A percentile compares a stretch with the other conserved stretches of the same genome.
These are phyloP conservation scores for Odontocolon sp. DNA, from an alignment of 2,888 invertebrate genomes.

Conservation along the genomic window DNA sequence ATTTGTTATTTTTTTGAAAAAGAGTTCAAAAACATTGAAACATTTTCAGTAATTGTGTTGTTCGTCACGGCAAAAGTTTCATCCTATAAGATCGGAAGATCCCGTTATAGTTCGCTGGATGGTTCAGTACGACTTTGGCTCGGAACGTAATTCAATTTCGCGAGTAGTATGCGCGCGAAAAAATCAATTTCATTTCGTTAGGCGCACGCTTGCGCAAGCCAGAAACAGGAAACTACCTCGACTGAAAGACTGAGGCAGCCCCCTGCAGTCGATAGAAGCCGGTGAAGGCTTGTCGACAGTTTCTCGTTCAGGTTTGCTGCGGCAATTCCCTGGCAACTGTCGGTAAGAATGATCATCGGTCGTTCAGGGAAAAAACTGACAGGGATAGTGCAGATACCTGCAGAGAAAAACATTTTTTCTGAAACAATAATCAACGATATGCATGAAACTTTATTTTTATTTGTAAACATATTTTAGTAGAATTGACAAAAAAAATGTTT, in stretches of 20 bases:
- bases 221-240: constrained; percentile 21
- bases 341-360: constrained; percentile 38
- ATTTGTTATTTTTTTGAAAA: too few relatives aligned
- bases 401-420: background rate
- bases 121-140: constrained; percentile 53
- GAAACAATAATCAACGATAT: background rate
- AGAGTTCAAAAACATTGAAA: too few relatives aligned
- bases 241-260: background rate
- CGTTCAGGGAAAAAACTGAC: constrained; percentile 6
- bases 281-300: background rate
- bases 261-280: constrained; percentile 40
- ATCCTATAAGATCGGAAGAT: background rate
- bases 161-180: constrained; percentile 64
- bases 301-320: background rate
- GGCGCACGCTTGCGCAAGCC: constrained; percentile 64
- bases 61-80: too few relatives aligned
- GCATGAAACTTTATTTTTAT: background rate
- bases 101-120: constrained; percentile 22
- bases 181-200: constrained; percentile 70
- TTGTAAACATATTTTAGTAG: background rate
- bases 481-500: background rate
- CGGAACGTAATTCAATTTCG: constrained; percentile 71
- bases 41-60: too few relatives aligned
- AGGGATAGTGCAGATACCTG: constrained; percentile 38
- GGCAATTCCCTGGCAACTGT: background rate